Base-by-base conservation (phyloP, 2,888 invertebrate species). In the Siphonodentalium dalli region DNA sequence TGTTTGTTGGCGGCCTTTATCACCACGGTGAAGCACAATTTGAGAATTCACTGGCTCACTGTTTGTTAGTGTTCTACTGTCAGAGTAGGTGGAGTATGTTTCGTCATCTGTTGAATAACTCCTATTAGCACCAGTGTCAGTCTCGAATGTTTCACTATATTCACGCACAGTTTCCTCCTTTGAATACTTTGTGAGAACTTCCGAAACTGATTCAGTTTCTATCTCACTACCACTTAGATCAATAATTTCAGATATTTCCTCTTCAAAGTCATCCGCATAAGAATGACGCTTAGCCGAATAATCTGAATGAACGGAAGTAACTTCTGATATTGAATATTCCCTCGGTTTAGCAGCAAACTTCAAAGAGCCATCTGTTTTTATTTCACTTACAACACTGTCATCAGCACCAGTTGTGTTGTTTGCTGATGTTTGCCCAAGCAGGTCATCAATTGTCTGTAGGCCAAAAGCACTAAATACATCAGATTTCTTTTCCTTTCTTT, bases 401-500 rank as follows among this genome's bases (percentile, higher is more conserved):
- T 63, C 58, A 42, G 63, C 61, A 2, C 44, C 55, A 35, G 48
- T 53, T 23, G 67, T 65, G 28, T 62, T 63, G 23, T 66, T 66
- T 23, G 57, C 61, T 11, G 54, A 51, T 1, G 49, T 43, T 2
- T 34, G 58, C 15, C 64, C 72, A 18, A 74, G 41, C 7, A 79
- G 57, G 33, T 79, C 79, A 26, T 79, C 77, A 0, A 78, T 68
- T 13, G 72, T 74, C 18, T 75, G 76, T 35, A 79, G 39, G 11
- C 77, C 76, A 47, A 78, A 65, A 1, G 61, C 52, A 45, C 66
- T 65, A 54, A 78, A 68, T 21, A 65, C 23, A 44, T 64, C 64
- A 46, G 43, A 33, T n/a, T 47, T 28, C 26, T 48, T 34, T n/a
- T 51, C 45, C 24, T 51, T 52, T 39, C 53, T 58, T 33, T 33